Evolutionary conservation across 2,113 vertebrate species (phyloP), one percentile per base, ranked within the genome.

Genomic region (Chaetura pelagica): DNA sequence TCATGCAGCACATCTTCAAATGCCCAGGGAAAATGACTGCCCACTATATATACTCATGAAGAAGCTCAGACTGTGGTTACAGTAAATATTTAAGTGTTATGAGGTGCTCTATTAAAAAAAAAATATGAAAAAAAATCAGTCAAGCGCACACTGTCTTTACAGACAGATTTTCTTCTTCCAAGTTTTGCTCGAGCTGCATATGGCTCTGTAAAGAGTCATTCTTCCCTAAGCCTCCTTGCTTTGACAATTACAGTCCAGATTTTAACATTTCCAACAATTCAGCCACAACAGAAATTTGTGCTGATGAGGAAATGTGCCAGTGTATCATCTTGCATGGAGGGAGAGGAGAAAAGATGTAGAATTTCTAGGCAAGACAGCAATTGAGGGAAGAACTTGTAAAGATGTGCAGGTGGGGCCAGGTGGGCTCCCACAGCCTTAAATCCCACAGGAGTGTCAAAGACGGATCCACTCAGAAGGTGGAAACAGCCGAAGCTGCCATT

Each of bases 221-320:
- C 15, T 77, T 91, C 80, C 48, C 87, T 77, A 66, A 82, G 74
- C 46, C 73, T 71, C 46, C 71, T 59, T 82, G 40, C 58, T 95
- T 80, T 93, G 81, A 89, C 71, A 94, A 51, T 46, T 58, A 54
- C 4, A 62, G 58, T n/a, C 87, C 91, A 94, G 75, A 84, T 88
- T 96, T 90, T 77, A 94, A 63, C 38, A 71, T 51, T 29, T 54
- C 62, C 83, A 77, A 91, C 42, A 87, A 83, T 44, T 85, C 67
- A 93, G 67, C 20, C 71, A 74, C 79, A 44, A 83, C 63, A 83
- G 67, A 85, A 90, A 91, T 51, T 71, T 38, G 32, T 48, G 34
- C 55, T 91, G 78, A 83, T 83, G 55, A 96, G 63, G 75, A 90
- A 83, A 91, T 2, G 23, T 67, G 59, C 34, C 63, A 64, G 14